A percentile compares a stretch with the other conserved stretches of the same genome.
These are phyloP conservation scores for Drosophila carrolli DNA, from an alignment of 1,140 invertebrate species.

Conservation along the genomic window DNA sequence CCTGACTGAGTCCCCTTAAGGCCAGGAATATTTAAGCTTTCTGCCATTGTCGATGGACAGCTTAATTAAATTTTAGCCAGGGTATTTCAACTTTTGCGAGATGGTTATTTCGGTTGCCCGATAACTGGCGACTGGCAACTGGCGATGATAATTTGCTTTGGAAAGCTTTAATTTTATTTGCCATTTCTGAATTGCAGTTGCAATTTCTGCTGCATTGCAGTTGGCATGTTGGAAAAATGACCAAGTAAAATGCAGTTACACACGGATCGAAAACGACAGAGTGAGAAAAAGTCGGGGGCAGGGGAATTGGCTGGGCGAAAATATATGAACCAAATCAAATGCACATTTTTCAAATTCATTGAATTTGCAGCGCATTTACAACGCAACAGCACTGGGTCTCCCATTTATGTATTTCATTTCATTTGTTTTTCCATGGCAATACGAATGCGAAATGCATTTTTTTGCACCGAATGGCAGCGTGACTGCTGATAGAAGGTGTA, in stretches of 20 bases:
- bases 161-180: conserved; percentile 78
- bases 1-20: conserved; percentile 20
- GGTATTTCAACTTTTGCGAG: conserved; percentile 38
- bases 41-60: conserved; percentile 26
- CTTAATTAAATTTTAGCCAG: conserved; percentile 50
- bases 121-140: conserved; percentile 1
- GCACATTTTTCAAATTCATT: conserved; percentile 81
- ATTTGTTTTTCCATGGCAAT: conserved; percentile 43
- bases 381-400: conserved; percentile 4
- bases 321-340: conserved; percentile 80
- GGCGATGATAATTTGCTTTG: conserved; percentile 56
- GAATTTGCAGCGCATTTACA: conserved; percentile 72
- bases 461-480: conserved; percentile 9
- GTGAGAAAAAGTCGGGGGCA: too few relatives aligned
- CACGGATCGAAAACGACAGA: too few relatives aligned
- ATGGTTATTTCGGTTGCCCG: conserved; percentile 27
- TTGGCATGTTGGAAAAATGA: conserved; percentile 70
- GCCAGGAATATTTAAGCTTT: conserved; percentile 11
- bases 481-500: conserved; percentile 34
- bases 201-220: conserved; percentile 74
- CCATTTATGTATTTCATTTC: conserved; percentile 59
- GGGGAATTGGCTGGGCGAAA: conserved; percentile 23
- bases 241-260: conserved; percentile 31
- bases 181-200: conserved; percentile 76
- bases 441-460: conserved; percentile 30